Evolutionary conservation across 2,888 invertebrate species (phyloP), one percentile per base, ranked within the genome.

Genomic region (Mesorhabditis belari): DNA sequence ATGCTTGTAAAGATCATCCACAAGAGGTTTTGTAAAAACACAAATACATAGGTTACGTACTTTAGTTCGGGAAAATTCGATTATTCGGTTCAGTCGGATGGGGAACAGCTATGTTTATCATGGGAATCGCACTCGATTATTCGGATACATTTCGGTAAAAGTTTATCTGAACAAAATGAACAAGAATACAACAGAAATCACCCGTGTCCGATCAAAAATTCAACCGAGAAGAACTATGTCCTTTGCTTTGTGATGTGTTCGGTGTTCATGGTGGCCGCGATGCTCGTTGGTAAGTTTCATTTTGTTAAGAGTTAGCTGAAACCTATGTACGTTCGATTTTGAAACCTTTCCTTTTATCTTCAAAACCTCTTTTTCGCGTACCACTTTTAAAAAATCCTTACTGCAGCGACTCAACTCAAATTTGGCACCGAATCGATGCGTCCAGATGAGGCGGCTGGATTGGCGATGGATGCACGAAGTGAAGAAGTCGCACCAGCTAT

Each of bases 41-140:
- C 5, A 1, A 3, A 2, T 19, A 2, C 3, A 26, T 25, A 26
- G 5, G 17, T 6, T 2, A 6, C 21, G 6, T 17, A 4, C 52
- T 62, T 24, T 57, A 69, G 63, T 84, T 96, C 82, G 95, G 95
- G 0, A 90, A 92, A 79, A 96, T 96, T 84, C 87, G 96, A 73
- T 94, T 98, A 92, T 96, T 94, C 81, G 94, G 94, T 2, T 94
- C 93, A 21, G 85, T 95, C 61, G 96, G 96, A 52, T 98, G 96
- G 96, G 96, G 93, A 27, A 85, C 96, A 74, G 90, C 96, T 53
- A 98, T 98, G 96, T 96, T 98, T 84, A 89, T 96, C 81, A 93
- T 98, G 63, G 92, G 92, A 63, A 92, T 93, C 76, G 92, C 91
- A 2, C 85, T 98, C 64, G 96, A 98, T 84, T 92, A 95, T 82